Conservation (phyloP, 2,113 vertebrate species). For the Neomonachus schauinslandi region DNA sequence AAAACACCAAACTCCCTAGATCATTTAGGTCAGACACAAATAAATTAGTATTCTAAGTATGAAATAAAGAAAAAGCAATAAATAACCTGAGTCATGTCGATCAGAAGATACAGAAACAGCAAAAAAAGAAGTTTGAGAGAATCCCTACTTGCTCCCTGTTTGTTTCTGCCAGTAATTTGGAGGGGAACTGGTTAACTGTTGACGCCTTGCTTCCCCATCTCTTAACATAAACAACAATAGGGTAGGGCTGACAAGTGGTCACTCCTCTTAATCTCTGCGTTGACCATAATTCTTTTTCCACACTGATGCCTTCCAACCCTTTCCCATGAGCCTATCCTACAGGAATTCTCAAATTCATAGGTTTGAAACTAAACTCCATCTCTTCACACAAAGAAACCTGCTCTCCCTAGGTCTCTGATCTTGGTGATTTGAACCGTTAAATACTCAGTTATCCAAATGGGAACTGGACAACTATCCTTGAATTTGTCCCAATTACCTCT, state of each 20-base stretch:
- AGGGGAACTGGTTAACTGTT: neutral
- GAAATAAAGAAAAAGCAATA: neutral
- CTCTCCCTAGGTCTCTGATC: neutral
- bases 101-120: neutral
- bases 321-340: neutral
- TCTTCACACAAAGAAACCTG: neutral
- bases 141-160: neutral
- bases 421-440: neutral
- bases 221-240: neutral
- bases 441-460: neutral
- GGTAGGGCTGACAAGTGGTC: accelerated
- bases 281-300: neutral
- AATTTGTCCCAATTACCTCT: neutral
- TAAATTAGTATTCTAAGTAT: neutral
- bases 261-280: neutral
- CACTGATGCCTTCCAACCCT: neutral
- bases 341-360: neutral
- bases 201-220: neutral
- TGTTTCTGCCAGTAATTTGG: neutral
- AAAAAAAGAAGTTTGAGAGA: neutral
- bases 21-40: neutral
- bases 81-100: neutral
- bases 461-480: neutral
- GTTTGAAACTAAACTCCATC: neutral
- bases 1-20: neutral